Evolutionary conservation across 2,113 vertebrate genomes (phyloP).

Genomic region (Ovis aries): ARS-UI_Ramb_v3.0 NC_056056.1:49460001-49460500

Average conservation of each 20-base stretch:
- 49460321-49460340: neutral
- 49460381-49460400: neutral
- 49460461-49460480: neutral
- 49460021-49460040: neutral
- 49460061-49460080: neutral
- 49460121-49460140: neutral
- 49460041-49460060: neutral
- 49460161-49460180: neutral
- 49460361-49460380: neutral
- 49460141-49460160: neutral
- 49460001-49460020: neutral
- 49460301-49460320: neutral
- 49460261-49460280: neutral
- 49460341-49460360: neutral
- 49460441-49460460: neutral
- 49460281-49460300: neutral
- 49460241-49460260: neutral
- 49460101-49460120: neutral
- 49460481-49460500: neutral
- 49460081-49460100: neutral
- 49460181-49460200: neutral
- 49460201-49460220: neutral
- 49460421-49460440: neutral
- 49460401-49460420: neutral
- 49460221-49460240: neutral